Conservation (phyloP, 2,888 invertebrate genomes). For the Hanleya hanleyi region DNA sequence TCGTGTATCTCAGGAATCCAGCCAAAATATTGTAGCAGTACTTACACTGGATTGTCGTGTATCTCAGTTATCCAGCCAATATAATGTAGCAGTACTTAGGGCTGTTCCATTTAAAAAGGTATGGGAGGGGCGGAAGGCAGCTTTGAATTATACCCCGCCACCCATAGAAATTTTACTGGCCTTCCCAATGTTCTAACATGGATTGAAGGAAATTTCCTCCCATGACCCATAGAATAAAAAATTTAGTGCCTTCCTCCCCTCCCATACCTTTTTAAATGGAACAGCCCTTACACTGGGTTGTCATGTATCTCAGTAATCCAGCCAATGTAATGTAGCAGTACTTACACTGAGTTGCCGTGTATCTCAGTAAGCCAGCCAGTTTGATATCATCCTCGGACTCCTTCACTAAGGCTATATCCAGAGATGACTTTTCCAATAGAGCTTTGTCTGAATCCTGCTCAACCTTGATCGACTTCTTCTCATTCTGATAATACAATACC, state of each 20-base stretch:
- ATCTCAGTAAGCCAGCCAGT: slow-evolving; percentile 81
- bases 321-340: slow-evolving; percentile 74
- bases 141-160: no score
- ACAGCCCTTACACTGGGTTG: slow-evolving; percentile 49
- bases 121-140: no score
- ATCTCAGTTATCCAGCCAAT: no score
- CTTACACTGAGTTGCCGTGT: slow-evolving; percentile 55
- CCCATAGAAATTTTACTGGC: no score
- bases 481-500: slow-evolving; percentile 76
- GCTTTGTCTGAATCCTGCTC: slow-evolving; percentile 81
- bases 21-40: no score
- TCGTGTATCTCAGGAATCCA: no score
- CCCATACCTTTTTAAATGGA: neutral
- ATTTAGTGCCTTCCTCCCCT: neutral
- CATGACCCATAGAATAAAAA: no score
- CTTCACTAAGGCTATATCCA: slow-evolving; percentile 85
- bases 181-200: no score
- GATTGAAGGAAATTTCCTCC: no score
- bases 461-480: slow-evolving; percentile 84
- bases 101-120: no score
- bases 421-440: slow-evolving; percentile 83
- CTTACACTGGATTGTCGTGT: no score
- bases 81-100: no score
- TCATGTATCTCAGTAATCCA: slow-evolving; percentile 75
- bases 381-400: slow-evolving; percentile 87